These are phyloP conservation scores for Drosophila funebris DNA, from an alignment of 1,140 invertebrate species.

Conservation along the genomic window DNA sequence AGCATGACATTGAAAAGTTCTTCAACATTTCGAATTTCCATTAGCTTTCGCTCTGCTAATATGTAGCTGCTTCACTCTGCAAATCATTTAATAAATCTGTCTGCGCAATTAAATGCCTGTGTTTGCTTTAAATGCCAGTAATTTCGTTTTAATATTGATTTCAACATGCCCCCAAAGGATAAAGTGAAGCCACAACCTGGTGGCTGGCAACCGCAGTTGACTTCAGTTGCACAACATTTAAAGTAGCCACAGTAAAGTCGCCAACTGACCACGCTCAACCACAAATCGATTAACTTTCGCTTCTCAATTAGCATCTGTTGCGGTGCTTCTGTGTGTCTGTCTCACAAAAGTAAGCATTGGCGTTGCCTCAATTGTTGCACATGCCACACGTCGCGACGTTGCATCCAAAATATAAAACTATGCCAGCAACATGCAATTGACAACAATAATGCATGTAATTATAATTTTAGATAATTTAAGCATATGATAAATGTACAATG, in stretches of 20 bases:
- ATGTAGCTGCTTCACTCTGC: no score
- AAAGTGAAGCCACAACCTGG: slow-evolving; percentile 29
- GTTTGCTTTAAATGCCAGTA: background rate
- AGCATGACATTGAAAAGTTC: slow-evolving; percentile 2
- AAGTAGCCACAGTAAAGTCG: slow-evolving; percentile 18
- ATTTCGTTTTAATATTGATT: slow-evolving; percentile 14
- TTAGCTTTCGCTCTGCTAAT: background rate
- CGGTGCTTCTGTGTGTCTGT: slow-evolving; percentile 10
- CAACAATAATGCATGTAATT: no score
- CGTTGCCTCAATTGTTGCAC: no score
- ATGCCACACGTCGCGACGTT: no score
- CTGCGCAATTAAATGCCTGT: background rate
- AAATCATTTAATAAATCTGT: slow-evolving; percentile 3
- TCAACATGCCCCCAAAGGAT: slow-evolving; percentile 12
- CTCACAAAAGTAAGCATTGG: no score
- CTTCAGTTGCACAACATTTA: slow-evolving; percentile 38
- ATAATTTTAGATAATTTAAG: no score
- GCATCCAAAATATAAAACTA: no score
- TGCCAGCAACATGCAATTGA: no score
- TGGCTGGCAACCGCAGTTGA: slow-evolving; percentile 41
- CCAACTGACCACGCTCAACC: slow-evolving; percentile 22
- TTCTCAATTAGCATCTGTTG: slow-evolving; percentile 77
- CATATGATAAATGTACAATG: no score
- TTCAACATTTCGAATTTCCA: background rate
- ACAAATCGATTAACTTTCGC: slow-evolving; percentile 78